A percentile compares a stretch with the other conserved stretches of the same genome.
phyloP scores from a whole-genome alignment of 2,888 invertebrate genomes.

The Ellobium chinense region DNA sequence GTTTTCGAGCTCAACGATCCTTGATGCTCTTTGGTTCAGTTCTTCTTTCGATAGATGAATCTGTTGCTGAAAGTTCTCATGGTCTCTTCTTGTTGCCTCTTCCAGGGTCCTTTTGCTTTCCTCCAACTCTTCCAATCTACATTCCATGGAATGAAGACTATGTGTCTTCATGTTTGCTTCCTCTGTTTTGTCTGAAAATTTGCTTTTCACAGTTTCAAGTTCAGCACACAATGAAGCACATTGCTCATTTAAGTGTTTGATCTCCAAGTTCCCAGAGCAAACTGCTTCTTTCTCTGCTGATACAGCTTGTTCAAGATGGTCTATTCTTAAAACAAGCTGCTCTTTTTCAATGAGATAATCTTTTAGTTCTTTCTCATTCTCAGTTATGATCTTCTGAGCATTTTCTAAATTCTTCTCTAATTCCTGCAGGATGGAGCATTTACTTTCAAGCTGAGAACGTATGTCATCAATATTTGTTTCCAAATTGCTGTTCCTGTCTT shows the following conservation, averaged over 20 bases:
- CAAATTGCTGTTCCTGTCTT: not conserved
- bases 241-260: not conserved
- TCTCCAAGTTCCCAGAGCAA: not conserved
- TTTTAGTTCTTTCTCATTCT: not conserved
- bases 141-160: not conserved
- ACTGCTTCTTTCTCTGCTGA: not conserved
- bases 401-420: not conserved
- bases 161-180: not conserved
- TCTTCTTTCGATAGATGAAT: conserved; percentile 39
- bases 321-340: not conserved
- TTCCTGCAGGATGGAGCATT: not conserved
- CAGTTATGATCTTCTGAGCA: not conserved
- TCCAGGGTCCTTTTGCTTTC: conserved; percentile 18
- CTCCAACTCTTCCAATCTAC: not conserved
- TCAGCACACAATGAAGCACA: conserved; percentile 8
- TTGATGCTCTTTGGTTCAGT: conserved; percentile 46
- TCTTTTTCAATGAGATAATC: not conserved
- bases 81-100: conserved; percentile 46
- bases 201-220: not conserved
- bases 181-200: not conserved
- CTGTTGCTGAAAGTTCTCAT: not conserved
- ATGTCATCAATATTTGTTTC: not conserved
- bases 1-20: conserved; percentile 27
- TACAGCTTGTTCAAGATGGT: not conserved
- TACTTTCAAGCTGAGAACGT: not conserved